Evolutionary conservation across 2,113 vertebrate genomes (phyloP).

Genomic region (Pavo muticus): DNA sequence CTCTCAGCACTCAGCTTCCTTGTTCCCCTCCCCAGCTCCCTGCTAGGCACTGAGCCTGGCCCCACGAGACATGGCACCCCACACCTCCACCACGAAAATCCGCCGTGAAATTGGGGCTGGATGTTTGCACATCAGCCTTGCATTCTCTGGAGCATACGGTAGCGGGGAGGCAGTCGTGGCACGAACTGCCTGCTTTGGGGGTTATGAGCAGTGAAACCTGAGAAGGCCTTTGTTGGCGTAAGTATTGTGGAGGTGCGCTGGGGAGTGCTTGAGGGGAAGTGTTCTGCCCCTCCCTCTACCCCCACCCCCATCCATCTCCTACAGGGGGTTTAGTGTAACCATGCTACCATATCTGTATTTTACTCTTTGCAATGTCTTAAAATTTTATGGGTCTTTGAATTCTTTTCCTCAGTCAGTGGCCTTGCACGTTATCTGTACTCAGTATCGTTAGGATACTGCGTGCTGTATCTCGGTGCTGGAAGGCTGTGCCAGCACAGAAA

Average conservation of each 20-base stretch:
- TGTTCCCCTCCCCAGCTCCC: not conserved
- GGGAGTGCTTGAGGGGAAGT: conserved; percentile 1
- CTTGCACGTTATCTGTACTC: not conserved
- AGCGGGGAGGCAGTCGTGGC: not conserved
- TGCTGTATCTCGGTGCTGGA: accelerated
- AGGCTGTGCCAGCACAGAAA: not conserved
- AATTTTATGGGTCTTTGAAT: not conserved
- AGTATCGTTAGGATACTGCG: accelerated
- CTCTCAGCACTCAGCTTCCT: not conserved
- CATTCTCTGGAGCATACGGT: not conserved
- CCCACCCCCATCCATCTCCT: not conserved
- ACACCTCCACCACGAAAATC: not conserved
- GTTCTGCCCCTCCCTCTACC: not conserved
- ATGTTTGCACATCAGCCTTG: not conserved
- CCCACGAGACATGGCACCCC: not conserved
- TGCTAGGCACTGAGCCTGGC: accelerated
- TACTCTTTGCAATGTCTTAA: not conserved
- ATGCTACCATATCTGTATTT: not conserved
- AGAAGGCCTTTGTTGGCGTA: conserved; percentile 48
- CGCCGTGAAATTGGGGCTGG: not conserved
- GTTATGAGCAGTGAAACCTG: conserved; percentile 36
- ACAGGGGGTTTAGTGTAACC: not conserved
- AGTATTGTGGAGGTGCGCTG: conserved; percentile 34
- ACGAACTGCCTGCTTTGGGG: not conserved
- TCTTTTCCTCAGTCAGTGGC: not conserved